Percentiles rank a stretch among this genome's conserved stretches.
phyloP scores from a whole-genome alignment of 2,888 invertebrate genomes.

The Orthonevra nobilis region DNA sequence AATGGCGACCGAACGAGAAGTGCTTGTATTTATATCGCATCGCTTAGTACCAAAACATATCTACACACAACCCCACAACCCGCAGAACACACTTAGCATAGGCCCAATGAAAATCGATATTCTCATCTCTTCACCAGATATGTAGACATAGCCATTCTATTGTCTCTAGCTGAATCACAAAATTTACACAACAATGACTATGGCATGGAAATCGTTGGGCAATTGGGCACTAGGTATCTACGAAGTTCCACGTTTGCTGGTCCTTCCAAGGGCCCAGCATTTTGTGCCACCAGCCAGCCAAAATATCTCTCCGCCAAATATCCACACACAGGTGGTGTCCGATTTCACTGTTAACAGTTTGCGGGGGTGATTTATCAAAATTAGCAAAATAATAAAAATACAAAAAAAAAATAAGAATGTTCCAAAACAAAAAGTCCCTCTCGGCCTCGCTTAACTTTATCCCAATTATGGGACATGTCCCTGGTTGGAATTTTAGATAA shows the following conservation, averaged over 20 bases:
- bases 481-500: slow-evolving; percentile 53
- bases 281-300: slow-evolving; percentile 1
- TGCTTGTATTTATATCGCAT: slow-evolving; percentile 66
- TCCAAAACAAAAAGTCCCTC: slow-evolving; percentile 6
- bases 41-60: slow-evolving; percentile 60
- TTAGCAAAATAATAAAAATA: slow-evolving; percentile 4
- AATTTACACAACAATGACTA: slow-evolving; percentile 16
- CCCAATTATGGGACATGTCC: slow-evolving; percentile 59
- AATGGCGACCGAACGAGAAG: slow-evolving; percentile 71
- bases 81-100: slow-evolving; percentile 52
- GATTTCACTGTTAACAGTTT: slow-evolving; percentile 35
- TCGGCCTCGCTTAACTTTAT: slow-evolving; percentile 51
- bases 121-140: slow-evolving; percentile 43
- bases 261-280: slow-evolving; percentile 24
- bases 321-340: slow-evolving; percentile 17
- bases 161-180: slow-evolving; percentile 42
- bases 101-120: slow-evolving; percentile 67
- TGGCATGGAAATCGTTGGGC: slow-evolving; percentile 14
- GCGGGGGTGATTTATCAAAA: slow-evolving; percentile 40
- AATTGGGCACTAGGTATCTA: slow-evolving; percentile 30
- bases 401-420: background rate
- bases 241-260: slow-evolving; percentile 22
- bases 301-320: slow-evolving; percentile 1
- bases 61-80: too few relatives aligned
- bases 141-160: slow-evolving; percentile 55